Evolutionary conservation across 2,797 vertebrate species (phyloP).

Genomic region (Coilia nasus): DNA sequence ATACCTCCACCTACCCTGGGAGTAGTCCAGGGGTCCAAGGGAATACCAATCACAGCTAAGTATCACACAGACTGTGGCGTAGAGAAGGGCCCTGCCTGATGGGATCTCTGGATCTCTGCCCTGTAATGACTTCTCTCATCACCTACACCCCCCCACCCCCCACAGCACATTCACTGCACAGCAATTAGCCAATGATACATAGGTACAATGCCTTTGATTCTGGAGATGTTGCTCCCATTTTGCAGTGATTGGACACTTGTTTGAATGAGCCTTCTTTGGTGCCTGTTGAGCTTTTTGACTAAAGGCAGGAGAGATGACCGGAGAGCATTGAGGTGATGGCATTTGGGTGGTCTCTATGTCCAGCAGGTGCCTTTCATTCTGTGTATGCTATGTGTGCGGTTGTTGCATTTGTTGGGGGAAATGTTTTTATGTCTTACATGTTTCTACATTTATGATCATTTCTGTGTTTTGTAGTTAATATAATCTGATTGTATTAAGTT

Average conservation of each 20-base stretch:
- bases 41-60: constrained; percentile 73
- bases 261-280: constrained; percentile 72
- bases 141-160: background rate
- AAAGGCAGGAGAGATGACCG: constrained; percentile 34
- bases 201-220: constrained; percentile 61
- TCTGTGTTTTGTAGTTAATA: background rate
- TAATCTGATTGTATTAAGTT: background rate
- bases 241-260: constrained; percentile 66
- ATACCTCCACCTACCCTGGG: constrained; percentile 45
- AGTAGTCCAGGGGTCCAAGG: constrained; percentile 53
- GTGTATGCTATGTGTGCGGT: constrained; percentile 58
- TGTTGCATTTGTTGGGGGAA: constrained; percentile 38
- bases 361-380: constrained; percentile 64
- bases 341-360: constrained; percentile 63
- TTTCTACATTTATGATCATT: constrained; percentile 37
- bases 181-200: constrained; percentile 79
- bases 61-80: constrained; percentile 50
- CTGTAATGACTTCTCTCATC: constrained; percentile 65
- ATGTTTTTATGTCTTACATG: constrained; percentile 53
- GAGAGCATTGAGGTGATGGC: constrained; percentile 56
- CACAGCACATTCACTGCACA: constrained; percentile 59
- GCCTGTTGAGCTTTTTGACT: constrained; percentile 5
- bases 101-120: constrained; percentile 49
- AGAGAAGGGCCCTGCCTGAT: constrained; percentile 35
- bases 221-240: constrained; percentile 56